Evolutionary conservation across 2,797 vertebrate species (phyloP).

Genomic region (Propithecus perrieri): DNA sequence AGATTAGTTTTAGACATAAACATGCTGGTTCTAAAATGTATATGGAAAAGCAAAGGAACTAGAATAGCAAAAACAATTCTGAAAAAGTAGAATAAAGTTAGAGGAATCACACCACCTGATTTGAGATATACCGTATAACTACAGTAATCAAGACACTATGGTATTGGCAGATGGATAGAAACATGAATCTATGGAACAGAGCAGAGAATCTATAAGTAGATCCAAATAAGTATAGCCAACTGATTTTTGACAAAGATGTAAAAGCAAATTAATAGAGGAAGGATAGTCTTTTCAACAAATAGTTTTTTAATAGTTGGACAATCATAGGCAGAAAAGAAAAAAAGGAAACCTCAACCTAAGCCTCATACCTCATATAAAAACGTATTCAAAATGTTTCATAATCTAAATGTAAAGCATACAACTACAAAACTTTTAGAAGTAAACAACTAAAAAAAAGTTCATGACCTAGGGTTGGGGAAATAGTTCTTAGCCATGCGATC

Average conservation of each 20-base stretch:
- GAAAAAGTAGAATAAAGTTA: background rate
- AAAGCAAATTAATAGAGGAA: background rate
- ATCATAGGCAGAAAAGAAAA: background rate
- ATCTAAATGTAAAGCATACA: background rate
- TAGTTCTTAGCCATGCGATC: background rate
- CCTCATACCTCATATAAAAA: background rate
- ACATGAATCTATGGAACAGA: background rate
- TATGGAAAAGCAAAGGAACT: background rate
- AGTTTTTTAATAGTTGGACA: background rate
- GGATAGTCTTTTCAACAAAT: background rate
- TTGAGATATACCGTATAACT: background rate
- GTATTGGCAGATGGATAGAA: background rate
- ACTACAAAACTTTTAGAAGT: background rate
- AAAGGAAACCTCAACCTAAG: background rate
- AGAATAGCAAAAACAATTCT: background rate
- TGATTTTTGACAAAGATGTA: background rate
- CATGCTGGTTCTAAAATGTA: background rate
- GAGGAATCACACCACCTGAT: background rate
- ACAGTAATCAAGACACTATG: background rate
- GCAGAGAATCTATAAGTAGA: background rate
- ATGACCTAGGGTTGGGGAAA: background rate
- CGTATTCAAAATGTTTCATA: background rate
- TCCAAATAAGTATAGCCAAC: background rate
- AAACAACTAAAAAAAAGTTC: background rate
- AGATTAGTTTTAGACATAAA: background rate